These are phyloP conservation scores for Drosophila nigritarsus DNA, from an alignment of 2,888 invertebrate genomes.

Conservation along the genomic window DNA sequence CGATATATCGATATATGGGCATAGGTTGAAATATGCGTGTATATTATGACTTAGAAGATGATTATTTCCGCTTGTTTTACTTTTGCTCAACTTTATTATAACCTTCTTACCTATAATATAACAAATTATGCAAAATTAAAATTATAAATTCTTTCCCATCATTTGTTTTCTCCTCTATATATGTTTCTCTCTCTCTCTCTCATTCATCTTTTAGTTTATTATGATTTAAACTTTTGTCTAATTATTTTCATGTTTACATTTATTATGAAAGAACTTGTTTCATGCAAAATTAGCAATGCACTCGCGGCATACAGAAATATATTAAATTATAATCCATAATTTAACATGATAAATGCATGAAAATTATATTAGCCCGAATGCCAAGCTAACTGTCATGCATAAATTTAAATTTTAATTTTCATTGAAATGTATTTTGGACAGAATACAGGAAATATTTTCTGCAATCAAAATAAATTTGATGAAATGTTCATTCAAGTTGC, in stretches of 20 bases:
- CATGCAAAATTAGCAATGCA: slow-evolving; percentile 14
- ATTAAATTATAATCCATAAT: slow-evolving; percentile 11
- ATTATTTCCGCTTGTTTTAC: background rate
- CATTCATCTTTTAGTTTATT: background rate
- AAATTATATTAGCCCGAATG: slow-evolving; percentile 8
- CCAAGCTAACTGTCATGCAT: slow-evolving; percentile 13
- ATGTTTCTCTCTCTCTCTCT: background rate
- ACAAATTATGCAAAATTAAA: background rate
- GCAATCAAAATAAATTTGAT: slow-evolving; percentile 23
- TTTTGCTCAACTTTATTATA: background rate
- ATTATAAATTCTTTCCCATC: background rate
- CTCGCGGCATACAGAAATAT: background rate
- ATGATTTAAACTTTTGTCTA: background rate
- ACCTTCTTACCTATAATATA: background rate
- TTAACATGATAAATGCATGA: slow-evolving; percentile 47
- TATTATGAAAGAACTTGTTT: background rate
- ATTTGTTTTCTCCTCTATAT: background rate
- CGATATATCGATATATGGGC: too few species aligned
- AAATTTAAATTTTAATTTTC: slow-evolving; percentile 34
- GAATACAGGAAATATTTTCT: background rate
- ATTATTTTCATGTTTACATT: background rate
- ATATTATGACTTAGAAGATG: too few species aligned
- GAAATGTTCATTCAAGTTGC: slow-evolving; percentile 4
- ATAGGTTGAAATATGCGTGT: too few species aligned
- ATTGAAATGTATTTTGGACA: slow-evolving; percentile 16